These are phyloP conservation scores for Thymelicus lineola DNA, from an alignment of 2,888 invertebrate species.

Conservation along the genomic window DNA sequence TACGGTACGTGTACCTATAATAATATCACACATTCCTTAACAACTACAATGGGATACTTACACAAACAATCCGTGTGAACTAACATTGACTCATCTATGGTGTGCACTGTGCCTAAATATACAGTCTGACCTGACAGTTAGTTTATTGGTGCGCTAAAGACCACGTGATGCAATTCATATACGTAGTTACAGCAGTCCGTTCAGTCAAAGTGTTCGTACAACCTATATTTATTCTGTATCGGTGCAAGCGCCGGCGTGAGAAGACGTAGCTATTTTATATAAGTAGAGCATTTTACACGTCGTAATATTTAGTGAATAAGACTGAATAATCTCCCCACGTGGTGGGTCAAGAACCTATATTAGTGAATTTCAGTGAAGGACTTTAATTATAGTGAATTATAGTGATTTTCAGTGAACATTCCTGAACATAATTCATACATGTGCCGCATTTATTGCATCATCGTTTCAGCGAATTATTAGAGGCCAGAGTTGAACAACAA, in stretches of 20 bases:
- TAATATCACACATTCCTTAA: no score
- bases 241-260: neutral
- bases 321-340: neutral
- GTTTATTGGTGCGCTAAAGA: neutral
- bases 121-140: no score
- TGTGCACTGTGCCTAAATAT: no score
- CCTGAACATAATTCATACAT: neutral
- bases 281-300: no score
- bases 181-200: neutral
- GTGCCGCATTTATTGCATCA: neutral
- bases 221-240: neutral
- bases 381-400: neutral
- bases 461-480: conserved; percentile 1
- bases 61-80: no score
- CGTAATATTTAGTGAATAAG: no score
- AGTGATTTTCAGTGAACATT: conserved; percentile 4
- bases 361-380: neutral
- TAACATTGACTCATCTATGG: no score
- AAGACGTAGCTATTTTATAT: neutral
- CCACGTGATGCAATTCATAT: neutral
- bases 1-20: no score
- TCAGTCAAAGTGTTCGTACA: neutral
- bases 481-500: neutral
- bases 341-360: neutral
- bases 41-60: no score